phyloP scores from a whole-genome alignment of 2,888 invertebrate species.

The Heterodera filipjevi region DNA sequence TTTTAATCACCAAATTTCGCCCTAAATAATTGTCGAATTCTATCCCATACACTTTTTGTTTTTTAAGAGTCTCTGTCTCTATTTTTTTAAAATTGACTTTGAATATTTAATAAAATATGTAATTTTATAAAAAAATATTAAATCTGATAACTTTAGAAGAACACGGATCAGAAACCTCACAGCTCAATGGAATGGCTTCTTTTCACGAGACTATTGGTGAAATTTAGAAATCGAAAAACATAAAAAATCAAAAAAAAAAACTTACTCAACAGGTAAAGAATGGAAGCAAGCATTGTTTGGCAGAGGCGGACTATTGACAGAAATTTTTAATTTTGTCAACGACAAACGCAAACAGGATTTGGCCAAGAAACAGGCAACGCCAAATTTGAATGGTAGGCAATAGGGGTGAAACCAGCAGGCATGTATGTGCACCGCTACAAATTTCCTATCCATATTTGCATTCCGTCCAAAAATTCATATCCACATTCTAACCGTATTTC shows the following conservation, averaged over 20 bases:
- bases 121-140: too few species aligned
- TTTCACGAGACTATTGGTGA: constrained; percentile 24
- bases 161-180: not conserved
- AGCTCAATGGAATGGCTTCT: constrained; percentile 15
- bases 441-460: too few species aligned
- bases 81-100: too few species aligned
- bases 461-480: too few species aligned
- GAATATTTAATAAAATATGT: not conserved
- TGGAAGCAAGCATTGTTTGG: constrained; percentile 56
- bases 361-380: constrained; percentile 19
- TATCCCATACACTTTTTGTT: too few species aligned
- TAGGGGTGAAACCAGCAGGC: not conserved
- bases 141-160: not conserved
- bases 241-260: not conserved
- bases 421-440: too few species aligned
- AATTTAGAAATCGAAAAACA: too few species aligned
- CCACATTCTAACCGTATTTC: too few species aligned
- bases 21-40: too few species aligned
- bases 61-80: too few species aligned
- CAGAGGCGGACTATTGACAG: constrained; percentile 57
- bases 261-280: constrained; percentile 36
- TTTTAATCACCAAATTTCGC: too few species aligned
- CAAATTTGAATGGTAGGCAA: not conserved
- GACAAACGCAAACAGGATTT: constrained; percentile 52
- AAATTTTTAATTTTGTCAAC: constrained; percentile 61